Base-by-base conservation (phyloP, 1,140 invertebrate genomes). In the Saccostrea echinata region DNA sequence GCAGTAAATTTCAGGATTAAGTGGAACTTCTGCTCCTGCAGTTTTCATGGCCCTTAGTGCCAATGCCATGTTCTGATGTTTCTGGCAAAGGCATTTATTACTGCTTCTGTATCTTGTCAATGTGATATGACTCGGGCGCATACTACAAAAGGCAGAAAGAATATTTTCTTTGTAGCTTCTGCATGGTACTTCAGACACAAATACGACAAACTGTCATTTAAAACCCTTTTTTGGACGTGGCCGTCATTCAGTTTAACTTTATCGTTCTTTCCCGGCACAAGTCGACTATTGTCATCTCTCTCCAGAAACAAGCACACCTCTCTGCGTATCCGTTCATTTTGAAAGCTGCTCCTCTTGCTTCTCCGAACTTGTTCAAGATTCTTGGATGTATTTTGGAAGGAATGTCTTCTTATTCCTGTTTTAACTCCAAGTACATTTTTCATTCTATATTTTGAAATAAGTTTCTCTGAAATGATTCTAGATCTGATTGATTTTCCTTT, bases 1-100 rank as follows among this genome's bases (percentile, higher is more conserved):
- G n/a, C n/a, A n/a, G n/a, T n/a, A n/a, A n/a, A n/a, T n/a, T n/a
- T 88, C 87, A 4, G 87, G 51, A 33, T 84, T 90, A 3, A 80
- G 57, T n/a, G 71, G 83, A 11, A 84, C 53, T 53, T 84, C 84
- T 4, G 57, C 27, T 9, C 82, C 68, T 11, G 30, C 12, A 71
- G n/a, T 12, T 57, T 86, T 86, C 30, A 90, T 12, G 83, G 16
- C 24, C 68, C 84, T 76, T 4, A 88, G 13, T n/a, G 68, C 82
- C 33, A 90, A 52, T 33, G 87, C 80, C 52, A 88, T 64, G 27
- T 88, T 86, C 27, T 90, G 87, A 61, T 90, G 87, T 68, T 86
- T 88, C 61, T 35, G 80, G 21, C 87, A 87, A 11, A 89, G 53
- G 51, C 88, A 89, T 0, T 68, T 84, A 30, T 89, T 86, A 81